These are phyloP conservation scores for Sycophaga agraensis DNA, from an alignment of 1,140 invertebrate species.

Conservation along the genomic window DNA sequence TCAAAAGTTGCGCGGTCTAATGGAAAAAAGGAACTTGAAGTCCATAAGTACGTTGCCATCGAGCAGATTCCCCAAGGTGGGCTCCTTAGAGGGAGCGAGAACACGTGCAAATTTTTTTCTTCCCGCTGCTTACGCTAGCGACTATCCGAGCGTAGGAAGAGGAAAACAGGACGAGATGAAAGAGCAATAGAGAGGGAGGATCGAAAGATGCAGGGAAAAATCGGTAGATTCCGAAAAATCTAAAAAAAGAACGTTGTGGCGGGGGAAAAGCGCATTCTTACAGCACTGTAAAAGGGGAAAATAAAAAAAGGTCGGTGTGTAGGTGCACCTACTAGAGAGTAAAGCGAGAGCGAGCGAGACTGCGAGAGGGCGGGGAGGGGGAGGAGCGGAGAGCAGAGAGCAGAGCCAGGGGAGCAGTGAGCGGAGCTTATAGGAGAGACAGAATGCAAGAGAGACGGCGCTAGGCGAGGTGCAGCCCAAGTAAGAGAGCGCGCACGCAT, in stretches of 20 bases:
- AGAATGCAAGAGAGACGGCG: conserved; percentile 3
- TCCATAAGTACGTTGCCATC: neutral
- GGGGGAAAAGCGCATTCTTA: conserved; percentile 1
- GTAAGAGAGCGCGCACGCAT: conserved; percentile 3
- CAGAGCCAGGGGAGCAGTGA: neutral
- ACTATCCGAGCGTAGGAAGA: neutral
- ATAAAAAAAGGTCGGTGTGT: neutral
- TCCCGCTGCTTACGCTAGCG: neutral
- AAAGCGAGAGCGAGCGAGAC: neutral
- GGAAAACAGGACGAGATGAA: neutral
- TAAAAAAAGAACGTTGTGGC: neutral
- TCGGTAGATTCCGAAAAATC: neutral
- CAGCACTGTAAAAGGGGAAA: neutral
- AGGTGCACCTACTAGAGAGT: conserved; percentile 1
- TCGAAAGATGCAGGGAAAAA: neutral
- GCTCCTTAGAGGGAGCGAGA: too few relatives aligned
- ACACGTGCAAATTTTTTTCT: neutral
- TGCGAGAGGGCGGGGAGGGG: neutral
- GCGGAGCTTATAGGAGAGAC: conserved; percentile 8
- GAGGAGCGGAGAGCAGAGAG: neutral
- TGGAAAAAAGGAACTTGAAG: too few relatives aligned
- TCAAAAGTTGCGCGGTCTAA: too few relatives aligned
- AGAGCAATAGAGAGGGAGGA: neutral
- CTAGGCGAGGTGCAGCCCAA: neutral
- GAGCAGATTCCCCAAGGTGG: neutral